Conservation (phyloP, 1,140 invertebrate species). For the Thaumatotibia leucotreta region DNA sequence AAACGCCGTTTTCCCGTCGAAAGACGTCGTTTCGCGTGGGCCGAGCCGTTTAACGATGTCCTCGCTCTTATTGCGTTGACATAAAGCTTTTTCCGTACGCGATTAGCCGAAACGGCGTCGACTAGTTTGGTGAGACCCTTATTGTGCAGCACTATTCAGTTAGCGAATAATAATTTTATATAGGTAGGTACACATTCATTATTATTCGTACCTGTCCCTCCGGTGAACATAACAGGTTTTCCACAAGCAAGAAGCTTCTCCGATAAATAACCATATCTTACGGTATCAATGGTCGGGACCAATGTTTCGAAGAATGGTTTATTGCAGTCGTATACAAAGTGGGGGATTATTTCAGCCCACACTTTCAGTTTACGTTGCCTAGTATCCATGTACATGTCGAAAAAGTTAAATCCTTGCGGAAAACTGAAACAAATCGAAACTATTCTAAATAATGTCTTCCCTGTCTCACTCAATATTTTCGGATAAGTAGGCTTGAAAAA, state of each 20-base stretch:
- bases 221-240: slow-evolving; percentile 86
- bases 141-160: background rate
- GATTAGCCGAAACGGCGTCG: too few relatives aligned
- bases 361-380: slow-evolving; percentile 80
- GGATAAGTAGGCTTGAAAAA: too few relatives aligned
- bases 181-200: background rate
- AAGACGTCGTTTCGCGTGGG: too few relatives aligned
- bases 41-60: too few relatives aligned
- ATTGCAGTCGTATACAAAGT: slow-evolving; percentile 82
- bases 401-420: slow-evolving; percentile 80
- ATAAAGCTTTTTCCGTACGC: too few relatives aligned
- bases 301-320: slow-evolving; percentile 90
- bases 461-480: too few relatives aligned
- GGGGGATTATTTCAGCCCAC: slow-evolving; percentile 86
- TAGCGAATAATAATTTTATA: too few relatives aligned
- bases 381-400: slow-evolving; percentile 85
- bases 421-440: slow-evolving; percentile 73
- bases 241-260: slow-evolving; percentile 83
- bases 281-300: slow-evolving; percentile 93
- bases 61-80: too few relatives aligned
- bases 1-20: too few relatives aligned
- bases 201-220: slow-evolving; percentile 80
- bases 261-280: slow-evolving; percentile 87
- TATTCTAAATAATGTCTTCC: too few relatives aligned
- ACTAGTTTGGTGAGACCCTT: too few relatives aligned